Conservation (phyloP, 2,888 invertebrate species). For the Ectemnius lituratus region DNA sequence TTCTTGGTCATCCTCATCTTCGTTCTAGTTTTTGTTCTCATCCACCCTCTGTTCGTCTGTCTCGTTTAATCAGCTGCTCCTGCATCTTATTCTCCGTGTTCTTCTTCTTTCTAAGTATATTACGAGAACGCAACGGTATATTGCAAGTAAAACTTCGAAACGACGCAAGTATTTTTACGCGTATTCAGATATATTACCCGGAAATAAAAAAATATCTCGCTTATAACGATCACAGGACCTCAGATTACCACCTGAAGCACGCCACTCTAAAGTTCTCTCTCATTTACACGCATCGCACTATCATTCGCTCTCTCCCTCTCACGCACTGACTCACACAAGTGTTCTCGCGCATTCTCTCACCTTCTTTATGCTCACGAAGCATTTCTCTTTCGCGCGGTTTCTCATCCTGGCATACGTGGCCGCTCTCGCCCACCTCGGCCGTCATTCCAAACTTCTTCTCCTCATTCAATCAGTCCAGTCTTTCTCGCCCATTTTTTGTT, state of each 20-base stretch:
- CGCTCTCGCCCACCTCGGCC: slow-evolving; percentile 51
- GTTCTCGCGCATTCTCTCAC: slow-evolving; percentile 48
- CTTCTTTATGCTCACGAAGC: slow-evolving; percentile 65
- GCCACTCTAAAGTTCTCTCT: slow-evolving; percentile 67
- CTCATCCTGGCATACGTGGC: slow-evolving; percentile 48
- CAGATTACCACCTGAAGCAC: slow-evolving; percentile 76
- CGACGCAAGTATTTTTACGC: slow-evolving; percentile 69
- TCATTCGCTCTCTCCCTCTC: slow-evolving; percentile 37
- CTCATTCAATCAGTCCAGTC: background rate
- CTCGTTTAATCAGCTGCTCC: slow-evolving; percentile 6
- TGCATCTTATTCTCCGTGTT: slow-evolving; percentile 58
- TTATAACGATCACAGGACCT: slow-evolving; percentile 78
- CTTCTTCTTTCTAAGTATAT: slow-evolving; percentile 73
- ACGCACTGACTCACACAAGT: slow-evolving; percentile 23
- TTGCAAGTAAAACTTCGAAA: slow-evolving; percentile 77
- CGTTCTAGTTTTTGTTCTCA: slow-evolving; percentile 54
- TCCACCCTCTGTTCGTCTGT: slow-evolving; percentile 51
- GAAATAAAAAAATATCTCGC: slow-evolving; percentile 78
- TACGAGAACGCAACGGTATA: slow-evolving; percentile 78
- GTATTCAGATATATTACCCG: slow-evolving; percentile 66
- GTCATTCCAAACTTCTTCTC: slow-evolving; percentile 36
- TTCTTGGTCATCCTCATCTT: slow-evolving; percentile 64
- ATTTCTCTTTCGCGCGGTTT: slow-evolving; percentile 59
- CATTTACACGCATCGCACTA: slow-evolving; percentile 28
- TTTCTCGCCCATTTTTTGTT: background rate